phyloP scores from a whole-genome alignment of 2,888 invertebrate species.

The Sisyra nigra region DNA sequence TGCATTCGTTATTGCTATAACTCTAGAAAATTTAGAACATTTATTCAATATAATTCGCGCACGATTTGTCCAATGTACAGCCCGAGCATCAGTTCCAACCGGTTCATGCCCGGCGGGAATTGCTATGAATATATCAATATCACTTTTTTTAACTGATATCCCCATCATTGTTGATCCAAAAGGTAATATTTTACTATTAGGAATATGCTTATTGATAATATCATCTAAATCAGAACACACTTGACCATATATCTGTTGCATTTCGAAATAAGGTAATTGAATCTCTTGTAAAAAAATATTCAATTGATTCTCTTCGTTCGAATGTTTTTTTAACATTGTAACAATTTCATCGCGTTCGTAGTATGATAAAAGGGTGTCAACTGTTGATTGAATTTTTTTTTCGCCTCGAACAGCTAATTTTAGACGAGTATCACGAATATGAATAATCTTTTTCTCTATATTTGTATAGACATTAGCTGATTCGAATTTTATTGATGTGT shows the following conservation, averaged over 20 bases:
- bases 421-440: background rate
- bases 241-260: conserved; percentile 17
- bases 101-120: conserved; percentile 19
- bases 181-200: conserved; percentile 30
- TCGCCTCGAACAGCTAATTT: background rate
- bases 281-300: conserved; percentile 23
- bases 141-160: conserved; percentile 49
- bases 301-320: conserved; percentile 27
- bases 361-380: background rate
- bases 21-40: no score
- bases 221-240: conserved; percentile 30
- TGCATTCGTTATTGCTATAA: conserved; percentile 37
- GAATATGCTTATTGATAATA: conserved; percentile 23
- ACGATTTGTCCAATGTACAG: no score
- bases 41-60: no score
- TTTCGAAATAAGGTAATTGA: conserved; percentile 25
- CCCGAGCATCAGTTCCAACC: no score
- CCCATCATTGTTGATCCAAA: conserved; percentile 65
- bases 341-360: conserved; percentile 3
- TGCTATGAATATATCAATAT: conserved; percentile 53
- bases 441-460: background rate
- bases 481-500: background rate
- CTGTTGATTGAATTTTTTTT: no score
- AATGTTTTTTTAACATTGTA: conserved; percentile 4
- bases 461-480: background rate